Base-by-base conservation (phyloP, 2,113 vertebrate genomes). In the Mirza zaza region DNA sequence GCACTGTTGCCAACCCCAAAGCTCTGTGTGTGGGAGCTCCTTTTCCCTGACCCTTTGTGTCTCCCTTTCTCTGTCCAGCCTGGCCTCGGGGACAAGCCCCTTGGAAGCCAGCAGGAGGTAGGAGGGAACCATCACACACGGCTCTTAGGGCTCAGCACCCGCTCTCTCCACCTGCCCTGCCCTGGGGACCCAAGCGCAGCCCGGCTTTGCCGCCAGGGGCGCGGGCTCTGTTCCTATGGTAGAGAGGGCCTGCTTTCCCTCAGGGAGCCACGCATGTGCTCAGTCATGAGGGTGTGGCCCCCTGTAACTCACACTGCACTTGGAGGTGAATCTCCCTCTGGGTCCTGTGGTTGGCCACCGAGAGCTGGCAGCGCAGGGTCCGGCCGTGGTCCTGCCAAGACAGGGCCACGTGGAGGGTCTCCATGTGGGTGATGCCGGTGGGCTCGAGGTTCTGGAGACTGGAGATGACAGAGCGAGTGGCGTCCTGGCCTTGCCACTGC, bases 351-450 rank as follows among this genome's bases (percentile, higher is more conserved):
- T 50, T 5, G 6, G 98, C 97, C 0, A 76, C 12, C 0, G 96
- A 96, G 7, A 98, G 25, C 32, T 94, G 48, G 0, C 99, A 99
- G 70, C 57, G 8, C 79, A 99, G 76, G 3, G 15, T 95, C 48
- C 80, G 98, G 75, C 91, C 77, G 0, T 99, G 98, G n/a, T 99
- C 98, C 95, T 87, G 94, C 99, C 98, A 99, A 76, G 98, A 97
- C 48, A 98, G 95, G 59, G 95, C 32, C 17, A 90, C 95, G 52
- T 55, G 97, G 65, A 99, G 98, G 36, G 3, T 97, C 55, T 97
- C 15, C 29, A 0, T 9, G 6, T 25, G 91, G n/a, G 32, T 0
- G 2, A 96, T 63, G 0, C 90, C 45, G 0, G 34, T 4, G 1
- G 98, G 96, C 61, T 98, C 98, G 67, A 98, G 18, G 39, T 87